A percentile compares a stretch with the other conserved stretches of the same genome.
phyloP scores from a whole-genome alignment of 2,888 invertebrate genomes.

The Leptodirus hochenwartii region DNA sequence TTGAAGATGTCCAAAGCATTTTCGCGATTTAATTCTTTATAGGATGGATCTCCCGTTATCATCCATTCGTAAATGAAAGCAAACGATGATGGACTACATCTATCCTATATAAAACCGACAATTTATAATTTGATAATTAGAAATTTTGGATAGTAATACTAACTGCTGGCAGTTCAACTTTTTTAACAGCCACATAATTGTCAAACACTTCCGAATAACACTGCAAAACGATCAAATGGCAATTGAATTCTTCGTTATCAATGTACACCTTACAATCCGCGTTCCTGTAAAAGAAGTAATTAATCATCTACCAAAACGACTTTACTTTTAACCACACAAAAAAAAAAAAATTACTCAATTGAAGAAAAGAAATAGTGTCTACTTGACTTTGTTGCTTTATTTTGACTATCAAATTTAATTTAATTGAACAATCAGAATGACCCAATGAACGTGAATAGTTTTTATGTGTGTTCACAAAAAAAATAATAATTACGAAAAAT shows the following conservation, averaged over 20 bases:
- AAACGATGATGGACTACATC: slow-evolving; percentile 37
- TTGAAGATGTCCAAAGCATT: slow-evolving; percentile 55
- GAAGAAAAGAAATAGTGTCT: too few species aligned
- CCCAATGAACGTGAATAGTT: background rate
- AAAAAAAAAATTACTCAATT: too few species aligned
- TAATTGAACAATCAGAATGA: too few species aligned
- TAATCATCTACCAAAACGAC: too few species aligned
- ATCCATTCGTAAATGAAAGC: slow-evolving; percentile 66
- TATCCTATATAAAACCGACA: slow-evolving; percentile 18
- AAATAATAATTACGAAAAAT: slow-evolving; percentile 49
- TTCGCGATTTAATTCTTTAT: slow-evolving; percentile 42
- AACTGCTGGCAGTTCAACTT: slow-evolving; percentile 25
- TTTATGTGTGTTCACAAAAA: background rate
- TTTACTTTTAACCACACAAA: too few species aligned
- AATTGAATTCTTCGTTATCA: slow-evolving; percentile 45
- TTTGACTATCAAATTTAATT: too few species aligned
- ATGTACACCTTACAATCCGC: slow-evolving; percentile 48
- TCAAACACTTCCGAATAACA: slow-evolving; percentile 51
- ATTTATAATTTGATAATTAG: slow-evolving; percentile 1
- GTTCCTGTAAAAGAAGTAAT: slow-evolving; percentile 35
- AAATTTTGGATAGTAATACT: slow-evolving; percentile 10
- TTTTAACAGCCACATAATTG: slow-evolving; percentile 25
- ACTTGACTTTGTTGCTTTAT: too few species aligned
- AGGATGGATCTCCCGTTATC: slow-evolving; percentile 46
- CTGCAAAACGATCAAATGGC: slow-evolving; percentile 49